Percentiles rank a stretch among this genome's conserved stretches.
phyloP scores from a whole-genome alignment of 1,140 invertebrate species.

The Frieseomelitta varia region DNA sequence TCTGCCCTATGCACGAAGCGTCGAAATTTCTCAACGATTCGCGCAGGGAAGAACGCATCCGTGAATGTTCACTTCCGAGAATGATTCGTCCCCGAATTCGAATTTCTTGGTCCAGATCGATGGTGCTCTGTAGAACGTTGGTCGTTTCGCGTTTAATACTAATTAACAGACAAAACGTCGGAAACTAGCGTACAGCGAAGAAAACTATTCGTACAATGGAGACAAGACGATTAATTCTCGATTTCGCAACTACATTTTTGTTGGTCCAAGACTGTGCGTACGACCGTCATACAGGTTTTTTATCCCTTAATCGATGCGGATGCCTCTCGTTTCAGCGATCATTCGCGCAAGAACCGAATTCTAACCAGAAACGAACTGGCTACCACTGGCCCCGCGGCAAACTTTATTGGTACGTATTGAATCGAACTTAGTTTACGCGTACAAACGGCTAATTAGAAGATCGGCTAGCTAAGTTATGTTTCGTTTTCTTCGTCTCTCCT shows the following conservation, averaged over 20 bases:
- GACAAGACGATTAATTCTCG: neutral
- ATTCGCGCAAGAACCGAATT: neutral
- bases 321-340: neutral
- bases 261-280: slow-evolving; percentile 64
- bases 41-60: neutral
- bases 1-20: neutral
- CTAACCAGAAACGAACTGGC: slow-evolving; percentile 2
- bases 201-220: neutral
- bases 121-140: slow-evolving; percentile 35
- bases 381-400: neutral
- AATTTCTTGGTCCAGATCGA: slow-evolving; percentile 41
- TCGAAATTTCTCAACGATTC: slow-evolving; percentile 22
- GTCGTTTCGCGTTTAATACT: slow-evolving; percentile 43
- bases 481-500: neutral
- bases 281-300: slow-evolving; percentile 27
- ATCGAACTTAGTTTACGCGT: slow-evolving; percentile 4
- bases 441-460: neutral
- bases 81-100: neutral
- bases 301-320: slow-evolving; percentile 10
- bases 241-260: neutral
- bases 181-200: slow-evolving; percentile 39
- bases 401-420: neutral
- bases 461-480: neutral
- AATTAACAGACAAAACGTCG: slow-evolving; percentile 27
- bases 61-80: neutral